Evolutionary conservation across 2,888 invertebrate genomes (phyloP), one percentile per base, ranked within the genome.

Genomic region (Napeogenes sylphis): DNA sequence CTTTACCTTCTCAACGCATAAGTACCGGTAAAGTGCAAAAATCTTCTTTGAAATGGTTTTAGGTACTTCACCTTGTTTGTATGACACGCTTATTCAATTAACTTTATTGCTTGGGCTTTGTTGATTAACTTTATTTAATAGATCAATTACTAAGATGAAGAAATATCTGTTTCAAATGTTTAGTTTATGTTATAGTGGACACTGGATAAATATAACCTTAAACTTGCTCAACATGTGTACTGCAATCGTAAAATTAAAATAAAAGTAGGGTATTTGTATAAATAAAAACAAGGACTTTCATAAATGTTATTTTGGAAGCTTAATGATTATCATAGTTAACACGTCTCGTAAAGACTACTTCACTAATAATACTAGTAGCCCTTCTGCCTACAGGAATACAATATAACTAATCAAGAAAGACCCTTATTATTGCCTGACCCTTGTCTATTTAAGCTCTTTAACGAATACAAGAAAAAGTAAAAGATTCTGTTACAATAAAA

Each of bases 301-400:
- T 14, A 47, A 6, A 51, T 30, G 30, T 30, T 51, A 2, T 30
- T 30, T 6, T 51, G 51, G 51, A 51, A 30, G 12, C 30, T 30
- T 21, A 8, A n/a, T 4, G 4, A 81, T 83, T 83, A 83, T 80
- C 78, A 75, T 79, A 77, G 77, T 75, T 76, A 82, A 82, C 81
- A 82, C 80, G 81, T 76, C 75, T 81, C 21, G 21, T 83, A 81
- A 76, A 81, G 83, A 83, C 83, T 81, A 78, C 76, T 75, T 75
- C 71, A 76, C 81, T 79, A 81, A 84, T 85, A 84, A 85, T 84
- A 83, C 73, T 73, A 73, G 76, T 77, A 75, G 75, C 79, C 76
- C 73, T 70, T 70, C 73, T 73, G 74, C 73, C 77, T 76, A 75
- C 73, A 76, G 76, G 81, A 80, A 79, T 79, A 78, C 75, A 75